These are phyloP conservation scores for Amphiduros pacificus DNA, from an alignment of 2,888 invertebrate genomes.

Conservation along the genomic window DNA sequence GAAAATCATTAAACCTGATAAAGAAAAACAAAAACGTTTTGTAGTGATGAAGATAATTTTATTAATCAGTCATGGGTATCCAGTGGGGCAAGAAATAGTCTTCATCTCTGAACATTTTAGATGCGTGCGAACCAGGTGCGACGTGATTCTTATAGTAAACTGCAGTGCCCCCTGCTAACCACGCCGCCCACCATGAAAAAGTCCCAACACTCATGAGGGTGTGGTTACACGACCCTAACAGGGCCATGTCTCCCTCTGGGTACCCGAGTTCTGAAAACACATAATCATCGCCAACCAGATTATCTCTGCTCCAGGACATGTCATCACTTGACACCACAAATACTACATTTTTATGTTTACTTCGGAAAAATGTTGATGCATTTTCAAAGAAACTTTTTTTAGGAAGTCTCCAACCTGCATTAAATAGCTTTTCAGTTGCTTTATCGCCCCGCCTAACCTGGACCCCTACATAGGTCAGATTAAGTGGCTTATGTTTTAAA, in stretches of 20 bases:
- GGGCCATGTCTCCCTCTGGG: conserved; percentile 7
- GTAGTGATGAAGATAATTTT: too few species aligned
- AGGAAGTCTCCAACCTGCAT: conserved; percentile 5
- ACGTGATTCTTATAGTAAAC: conserved; percentile 10
- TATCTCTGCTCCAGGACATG: conserved; percentile 1
- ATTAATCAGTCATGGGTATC: too few species aligned
- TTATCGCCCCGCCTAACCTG: conserved; percentile 13
- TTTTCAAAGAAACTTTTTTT: neutral
- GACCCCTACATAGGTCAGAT: conserved; percentile 5
- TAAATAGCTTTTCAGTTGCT: neutral
- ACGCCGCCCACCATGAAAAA: conserved; percentile 15
- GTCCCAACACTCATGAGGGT: conserved; percentile 16
- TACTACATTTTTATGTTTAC: neutral
- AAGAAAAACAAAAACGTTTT: too few species aligned
- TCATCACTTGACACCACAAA: conserved; percentile 14
- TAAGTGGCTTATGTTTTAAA: neutral
- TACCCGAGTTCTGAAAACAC: neutral
- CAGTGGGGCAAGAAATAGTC: conserved; percentile 17
- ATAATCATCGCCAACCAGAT: neutral
- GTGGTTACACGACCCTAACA: conserved; percentile 11
- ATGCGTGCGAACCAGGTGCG: neutral
- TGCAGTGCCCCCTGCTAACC: conserved; percentile 10
- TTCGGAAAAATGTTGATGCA: conserved; percentile 11
- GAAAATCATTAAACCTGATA: too few species aligned
- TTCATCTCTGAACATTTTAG: neutral